A percentile compares a stretch with the other conserved stretches of the same genome.
Conservation (phyloP, 37 sponge, comb jelly and placozoan species). For the Aplysina aerophoba region DNA sequence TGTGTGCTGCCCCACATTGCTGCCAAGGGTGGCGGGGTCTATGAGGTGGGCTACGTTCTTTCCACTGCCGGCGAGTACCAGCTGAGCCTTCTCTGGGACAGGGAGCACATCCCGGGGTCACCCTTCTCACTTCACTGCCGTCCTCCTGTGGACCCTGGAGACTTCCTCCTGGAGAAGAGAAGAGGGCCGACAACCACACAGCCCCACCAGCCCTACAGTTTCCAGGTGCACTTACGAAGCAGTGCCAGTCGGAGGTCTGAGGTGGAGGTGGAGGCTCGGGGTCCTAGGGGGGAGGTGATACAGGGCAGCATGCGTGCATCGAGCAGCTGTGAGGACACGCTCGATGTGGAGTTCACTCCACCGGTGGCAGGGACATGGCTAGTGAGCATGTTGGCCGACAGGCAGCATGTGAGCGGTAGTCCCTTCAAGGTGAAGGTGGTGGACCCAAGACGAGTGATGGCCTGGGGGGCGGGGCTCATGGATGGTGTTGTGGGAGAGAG, state of each 20-base stretch:
- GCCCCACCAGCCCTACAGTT: not conserved
- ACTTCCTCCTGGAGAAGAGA: not conserved
- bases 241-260: not conserved
- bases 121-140: conserved; percentile 7
- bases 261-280: not conserved
- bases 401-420: not conserved
- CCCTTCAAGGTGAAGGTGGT: conserved; percentile 16
- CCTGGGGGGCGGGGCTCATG: conserved; percentile 7
- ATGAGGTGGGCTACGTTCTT: not conserved
- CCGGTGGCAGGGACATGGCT: not conserved
- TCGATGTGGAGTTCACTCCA: not conserved
- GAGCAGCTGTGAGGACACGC: not conserved
- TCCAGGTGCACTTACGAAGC: not conserved
- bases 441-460: not conserved
- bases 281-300: not conserved
- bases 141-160: conserved; percentile 4
- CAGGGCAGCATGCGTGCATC: not conserved
- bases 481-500: conserved; percentile 15
- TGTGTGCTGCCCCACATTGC: not conserved
- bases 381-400: not conserved
- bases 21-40: not conserved
- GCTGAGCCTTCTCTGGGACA: not conserved
- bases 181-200: not conserved
- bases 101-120: not conserved
- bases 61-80: not conserved